Evolutionary conservation across 1,140 invertebrate genomes (phyloP), one percentile per base, ranked within the genome.

Genomic region (Euschistus heros): DNA sequence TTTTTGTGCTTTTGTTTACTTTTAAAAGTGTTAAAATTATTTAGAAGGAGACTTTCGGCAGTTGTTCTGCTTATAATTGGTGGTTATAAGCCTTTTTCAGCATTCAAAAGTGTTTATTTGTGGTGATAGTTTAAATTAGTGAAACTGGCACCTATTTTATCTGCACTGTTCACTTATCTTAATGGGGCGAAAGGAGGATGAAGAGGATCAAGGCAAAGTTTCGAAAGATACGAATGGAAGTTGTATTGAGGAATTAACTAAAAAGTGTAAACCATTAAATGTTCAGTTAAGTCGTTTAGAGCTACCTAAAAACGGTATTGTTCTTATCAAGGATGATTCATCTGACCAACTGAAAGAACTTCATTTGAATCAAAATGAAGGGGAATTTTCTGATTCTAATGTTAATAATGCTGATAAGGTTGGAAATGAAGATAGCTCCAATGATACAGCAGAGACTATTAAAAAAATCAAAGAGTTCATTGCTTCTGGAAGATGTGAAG

Each of bases 401-500:
- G 47, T 18, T 20, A 20, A 18, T 20, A 22, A 50, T 50, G 47
- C 22, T 50, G 22, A 50, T 20, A 50, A 50, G n/a, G 47, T 18
- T 20, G 22, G 10, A 50, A 18, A 50, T 20, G 47, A 50, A 50
- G 22, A 20, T n/a, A 50, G 22, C 14, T 27, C 4, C 24, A 26
- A 24, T 57, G 54, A 57, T 24, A 57, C 54, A 24, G 54, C 54
- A 8, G 54, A 57, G 26, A 57, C 54, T 24, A 57, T 57, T 10
- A 57, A 57, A 26, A 57, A 57, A 57, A 57, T 57, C 15, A 22
- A 57, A 27, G 54, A 22, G 4, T 57, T 57, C 22, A 57, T 57
- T 57, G 54, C 54, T 17, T 17, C 24, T 4, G 54, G 54, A 17
- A 57, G 24, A 26, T 57, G 20, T 57, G 54, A 57, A 1, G 54